Conservation (phyloP, 2,888 invertebrate genomes). For the Drosophila macrothrix region DNA sequence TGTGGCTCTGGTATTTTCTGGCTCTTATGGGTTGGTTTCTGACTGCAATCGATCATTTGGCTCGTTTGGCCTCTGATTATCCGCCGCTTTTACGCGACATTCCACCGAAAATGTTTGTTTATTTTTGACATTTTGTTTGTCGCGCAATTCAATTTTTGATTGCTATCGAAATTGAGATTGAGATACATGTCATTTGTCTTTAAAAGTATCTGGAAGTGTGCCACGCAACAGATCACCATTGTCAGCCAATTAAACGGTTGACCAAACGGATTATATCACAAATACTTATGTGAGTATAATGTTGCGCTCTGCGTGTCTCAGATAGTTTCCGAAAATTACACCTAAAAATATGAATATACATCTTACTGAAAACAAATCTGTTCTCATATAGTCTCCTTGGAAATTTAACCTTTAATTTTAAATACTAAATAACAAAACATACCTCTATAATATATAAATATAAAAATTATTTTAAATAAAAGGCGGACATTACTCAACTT, state of each 20-base stretch:
- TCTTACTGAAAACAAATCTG: not conserved
- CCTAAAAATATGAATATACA: not conserved
- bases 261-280: slow-evolving; percentile 57
- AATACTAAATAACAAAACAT: not conserved
- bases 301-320: slow-evolving; percentile 12
- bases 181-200: slow-evolving; percentile 53
- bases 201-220: slow-evolving; percentile 30
- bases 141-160: slow-evolving; percentile 36
- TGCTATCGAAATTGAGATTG: slow-evolving; percentile 37
- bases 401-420: not conserved
- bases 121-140: slow-evolving; percentile 59
- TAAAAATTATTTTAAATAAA: not conserved
- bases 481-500: not conserved
- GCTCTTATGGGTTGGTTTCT: slow-evolving; percentile 1
- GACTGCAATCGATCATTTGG: slow-evolving; percentile 70
- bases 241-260: slow-evolving; percentile 72
- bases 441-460: not conserved
- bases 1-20: slow-evolving; percentile 27
- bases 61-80: slow-evolving; percentile 57
- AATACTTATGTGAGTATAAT: not conserved
- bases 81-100: slow-evolving; percentile 72
- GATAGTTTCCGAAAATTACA: not conserved
- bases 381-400: not conserved
- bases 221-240: slow-evolving; percentile 38
- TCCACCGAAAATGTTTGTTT: slow-evolving; percentile 45